Conservation (phyloP, 2,888 invertebrate genomes). For the Endomychus coccineus region DNA sequence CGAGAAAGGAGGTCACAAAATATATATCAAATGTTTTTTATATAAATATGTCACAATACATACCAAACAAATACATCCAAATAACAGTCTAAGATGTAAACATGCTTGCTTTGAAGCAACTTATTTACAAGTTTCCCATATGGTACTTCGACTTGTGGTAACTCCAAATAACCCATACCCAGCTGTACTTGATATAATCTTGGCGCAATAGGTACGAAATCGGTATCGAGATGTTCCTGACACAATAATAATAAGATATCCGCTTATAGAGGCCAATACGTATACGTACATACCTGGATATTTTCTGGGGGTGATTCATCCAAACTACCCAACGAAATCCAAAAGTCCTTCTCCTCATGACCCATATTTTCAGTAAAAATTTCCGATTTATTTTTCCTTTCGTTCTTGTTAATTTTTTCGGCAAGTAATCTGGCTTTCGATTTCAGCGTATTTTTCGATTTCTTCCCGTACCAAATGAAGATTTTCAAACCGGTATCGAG, state of each 20-base stretch:
- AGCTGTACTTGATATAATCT: slow-evolving; percentile 90
- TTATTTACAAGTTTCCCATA: slow-evolving; percentile 69
- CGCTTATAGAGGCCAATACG: no score
- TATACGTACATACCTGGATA: slow-evolving; percentile 37
- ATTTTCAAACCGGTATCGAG: slow-evolving; percentile 81
- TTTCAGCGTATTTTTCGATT: slow-evolving; percentile 79
- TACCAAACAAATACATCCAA: slow-evolving; percentile 93
- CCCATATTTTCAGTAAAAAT: slow-evolving; percentile 77
- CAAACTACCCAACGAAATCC: slow-evolving; percentile 60
- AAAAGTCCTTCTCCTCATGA: slow-evolving; percentile 78
- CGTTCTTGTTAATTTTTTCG: slow-evolving; percentile 98
- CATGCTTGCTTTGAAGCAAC: slow-evolving; percentile 81
- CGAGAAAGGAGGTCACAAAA: no score
- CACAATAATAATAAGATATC: slow-evolving; percentile 28
- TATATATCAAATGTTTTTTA: no score
- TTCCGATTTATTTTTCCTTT: slow-evolving; percentile 91
- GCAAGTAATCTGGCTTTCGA: slow-evolving; percentile 86
- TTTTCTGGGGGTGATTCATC: slow-evolving; percentile 48
- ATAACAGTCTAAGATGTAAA: slow-evolving; percentile 93
- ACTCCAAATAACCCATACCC: slow-evolving; percentile 96
- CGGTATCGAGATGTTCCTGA: slow-evolving; percentile 65
- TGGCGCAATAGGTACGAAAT: slow-evolving; percentile 60
- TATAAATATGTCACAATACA: slow-evolving; percentile 26
- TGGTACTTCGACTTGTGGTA: slow-evolving; percentile 84
- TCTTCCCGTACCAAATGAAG: slow-evolving; percentile 86